Percentiles rank a stretch among this genome's conserved stretches.
These are phyloP conservation scores for Aegotheles bennettii DNA, from an alignment of 2,113 vertebrate species.

Conservation along the genomic window DNA sequence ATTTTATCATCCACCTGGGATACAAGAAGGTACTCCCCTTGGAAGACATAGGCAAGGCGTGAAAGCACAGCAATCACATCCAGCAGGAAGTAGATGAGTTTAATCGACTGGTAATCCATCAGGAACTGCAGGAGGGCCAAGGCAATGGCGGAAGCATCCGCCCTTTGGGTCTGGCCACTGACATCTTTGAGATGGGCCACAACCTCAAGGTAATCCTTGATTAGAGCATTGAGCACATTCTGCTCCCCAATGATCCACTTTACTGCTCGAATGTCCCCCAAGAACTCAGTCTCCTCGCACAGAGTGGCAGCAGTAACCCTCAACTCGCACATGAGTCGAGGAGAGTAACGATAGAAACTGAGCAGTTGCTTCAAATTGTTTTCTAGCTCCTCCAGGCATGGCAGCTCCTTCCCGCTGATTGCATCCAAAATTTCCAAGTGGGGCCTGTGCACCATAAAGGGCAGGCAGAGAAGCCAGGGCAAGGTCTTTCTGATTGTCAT, in stretches of 20 bases:
- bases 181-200: slow-evolving; percentile 92
- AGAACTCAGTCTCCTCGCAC: slow-evolving; percentile 91
- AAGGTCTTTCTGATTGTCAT: slow-evolving; percentile 88
- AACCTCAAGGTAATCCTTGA: slow-evolving; percentile 95
- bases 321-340: slow-evolving; percentile 89
- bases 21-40: slow-evolving; percentile 89
- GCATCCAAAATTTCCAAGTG: slow-evolving; percentile 92
- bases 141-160: slow-evolving; percentile 89
- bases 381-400: slow-evolving; percentile 92
- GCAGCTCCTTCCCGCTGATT: slow-evolving; percentile 92
- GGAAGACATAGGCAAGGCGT: slow-evolving; percentile 89
- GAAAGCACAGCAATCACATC: slow-evolving; percentile 91
- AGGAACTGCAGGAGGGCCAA: slow-evolving; percentile 93
- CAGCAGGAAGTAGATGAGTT: slow-evolving; percentile 94
- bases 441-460: slow-evolving; percentile 92
- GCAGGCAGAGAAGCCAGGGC: slow-evolving; percentile 92
- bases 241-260: slow-evolving; percentile 96
- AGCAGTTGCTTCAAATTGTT: slow-evolving; percentile 94
- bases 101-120: slow-evolving; percentile 94
- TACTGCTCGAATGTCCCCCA: slow-evolving; percentile 91
- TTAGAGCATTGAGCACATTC: slow-evolving; percentile 92
- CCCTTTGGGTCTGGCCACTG: slow-evolving; percentile 90
- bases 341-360: slow-evolving; percentile 94
- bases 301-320: slow-evolving; percentile 86
- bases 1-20: slow-evolving; percentile 90